Base-by-base conservation (phyloP, 2,113 vertebrate species). In the Urocitellus parryii region DNA sequence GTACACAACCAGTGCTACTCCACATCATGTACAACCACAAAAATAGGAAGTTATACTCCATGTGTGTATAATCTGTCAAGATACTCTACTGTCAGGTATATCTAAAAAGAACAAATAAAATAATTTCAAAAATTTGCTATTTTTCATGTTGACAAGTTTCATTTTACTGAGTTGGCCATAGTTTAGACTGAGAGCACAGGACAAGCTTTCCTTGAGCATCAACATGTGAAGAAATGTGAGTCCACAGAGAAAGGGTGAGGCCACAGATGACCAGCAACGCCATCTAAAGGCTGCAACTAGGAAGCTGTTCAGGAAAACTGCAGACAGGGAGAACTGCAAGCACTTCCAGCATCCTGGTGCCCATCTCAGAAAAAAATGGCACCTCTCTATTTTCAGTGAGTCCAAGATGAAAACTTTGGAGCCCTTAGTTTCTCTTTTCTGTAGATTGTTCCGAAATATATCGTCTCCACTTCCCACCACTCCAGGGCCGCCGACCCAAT, bases 281-380 rank as follows among this genome's bases (percentile, higher is more conserved):
- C 20, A 25, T 56, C 68, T 48, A 39, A 89, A 22, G 27, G 13
- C 93, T 34, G 61, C 58, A 77, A 6, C n/a, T 29, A 65, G 11
- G 56, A 83, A 77, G 25, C 3, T 24, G 8, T 82, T 77, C 4
- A 39, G 51, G 61, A 39, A 20, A 88, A 80, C 4, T 70, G 14
- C 34, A 53, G 58, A 18, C 27, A 24, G 37, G 29, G 65, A 77
- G 87, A 72, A 45, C 0, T 13, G 34, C 22, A 77, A 34, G 8
- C 7, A 24, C 72, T 95, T 72, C 6, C 4, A 63, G 39, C 6
- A 14, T 25, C 61, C 73, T 29, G 20, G 65, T 61, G n/a, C 56
- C 63, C 11, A 5, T 68, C 53, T 86, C 39, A 63, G 63, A 96
- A 93, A 96, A 93, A 45, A 97, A 78, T 8, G 22, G 39, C 25